Base-by-base conservation (phyloP, 2,113 vertebrate genomes). In the Hoplias malabaricus region DNA sequence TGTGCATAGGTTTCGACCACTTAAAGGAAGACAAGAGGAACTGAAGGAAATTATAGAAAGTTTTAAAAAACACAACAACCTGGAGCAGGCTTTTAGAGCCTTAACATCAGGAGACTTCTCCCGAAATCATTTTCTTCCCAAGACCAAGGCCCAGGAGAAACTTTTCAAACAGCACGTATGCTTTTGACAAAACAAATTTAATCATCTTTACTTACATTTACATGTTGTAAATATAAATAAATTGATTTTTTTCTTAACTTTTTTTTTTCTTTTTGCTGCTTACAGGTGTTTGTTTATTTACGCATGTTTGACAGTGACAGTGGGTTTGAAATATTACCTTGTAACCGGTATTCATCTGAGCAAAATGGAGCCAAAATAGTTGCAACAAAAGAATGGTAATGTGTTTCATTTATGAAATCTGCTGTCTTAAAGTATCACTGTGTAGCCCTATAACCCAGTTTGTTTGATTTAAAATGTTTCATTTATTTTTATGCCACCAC, bases 291-390 rank as follows among this genome's bases (percentile, higher is more conserved):
- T 90, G 96, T 99, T 91, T 99, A 99, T 90, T 94, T 99, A 84
- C 93, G 97, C 84, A 98, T 99, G 96, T 99, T 99, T 93, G 96
- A 96, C 78, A 94, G 96, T 7, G 95, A 98, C 87, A 99, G 98
- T 75, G 98, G 98, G 10, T 99, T 99, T 91, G 98, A 99, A 91
- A 98, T 99, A 77, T 84, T 99, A 61, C 96, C 97, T 10, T 99
- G 98, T 84, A 97, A 96, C 84, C 93, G 98, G 14, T 99, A 99
- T 79, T 99, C 98, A 7, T 99, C 98, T 0, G 98, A 99, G 88
- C 95, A 96, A 88, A 99, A 98, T 23, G 97, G 97, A 94, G 98
- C 98, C 81, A 99, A 98, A 92, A 99, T 99, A 8, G 96, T 99
- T 85, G 97, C 97, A 79, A 99, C 98, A 0, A 99, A 98, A 89